Evolutionary conservation across 2,113 vertebrate genomes (phyloP).

Genomic region (Eptatretus burgeri): DNA sequence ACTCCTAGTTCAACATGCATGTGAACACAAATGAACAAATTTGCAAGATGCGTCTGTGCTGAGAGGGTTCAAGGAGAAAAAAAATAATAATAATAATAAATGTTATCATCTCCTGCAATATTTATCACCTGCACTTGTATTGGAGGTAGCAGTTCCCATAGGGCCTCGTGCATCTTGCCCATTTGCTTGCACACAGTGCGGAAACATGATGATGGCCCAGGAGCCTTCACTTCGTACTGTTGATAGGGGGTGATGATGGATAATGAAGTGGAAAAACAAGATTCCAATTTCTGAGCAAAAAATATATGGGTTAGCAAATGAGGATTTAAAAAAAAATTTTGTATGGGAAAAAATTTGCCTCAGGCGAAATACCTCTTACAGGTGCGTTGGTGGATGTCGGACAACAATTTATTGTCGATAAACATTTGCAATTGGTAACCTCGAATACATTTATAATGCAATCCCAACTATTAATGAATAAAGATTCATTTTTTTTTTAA

Average conservation of each 20-base stretch:
- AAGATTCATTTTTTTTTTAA: too few relatives aligned
- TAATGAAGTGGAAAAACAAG: background rate
- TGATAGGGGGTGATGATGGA: conserved; percentile 8
- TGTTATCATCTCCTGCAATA: background rate
- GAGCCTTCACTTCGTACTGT: conserved; percentile 91
- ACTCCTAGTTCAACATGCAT: background rate
- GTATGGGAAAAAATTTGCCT: background rate
- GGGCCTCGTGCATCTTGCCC: conserved; percentile 93
- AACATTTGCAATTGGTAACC: too few relatives aligned
- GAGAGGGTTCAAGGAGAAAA: background rate
- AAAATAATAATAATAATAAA: background rate
- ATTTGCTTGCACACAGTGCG: conserved; percentile 85
- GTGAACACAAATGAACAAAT: background rate
- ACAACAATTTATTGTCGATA: too few relatives aligned
- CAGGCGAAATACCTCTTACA: too few relatives aligned
- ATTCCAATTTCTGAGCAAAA: background rate
- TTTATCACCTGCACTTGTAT: conserved; percentile 55
- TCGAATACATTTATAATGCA: too few relatives aligned
- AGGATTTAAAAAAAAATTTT: background rate
- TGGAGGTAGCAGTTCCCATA: conserved; percentile 58
- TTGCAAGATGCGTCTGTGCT: background rate
- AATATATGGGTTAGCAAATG: background rate
- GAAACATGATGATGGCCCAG: conserved; percentile 73
- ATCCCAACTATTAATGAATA: too few relatives aligned
- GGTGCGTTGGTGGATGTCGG: too few relatives aligned